Base-by-base conservation (phyloP, 1,140 invertebrate species). In the Proales similis region DNA sequence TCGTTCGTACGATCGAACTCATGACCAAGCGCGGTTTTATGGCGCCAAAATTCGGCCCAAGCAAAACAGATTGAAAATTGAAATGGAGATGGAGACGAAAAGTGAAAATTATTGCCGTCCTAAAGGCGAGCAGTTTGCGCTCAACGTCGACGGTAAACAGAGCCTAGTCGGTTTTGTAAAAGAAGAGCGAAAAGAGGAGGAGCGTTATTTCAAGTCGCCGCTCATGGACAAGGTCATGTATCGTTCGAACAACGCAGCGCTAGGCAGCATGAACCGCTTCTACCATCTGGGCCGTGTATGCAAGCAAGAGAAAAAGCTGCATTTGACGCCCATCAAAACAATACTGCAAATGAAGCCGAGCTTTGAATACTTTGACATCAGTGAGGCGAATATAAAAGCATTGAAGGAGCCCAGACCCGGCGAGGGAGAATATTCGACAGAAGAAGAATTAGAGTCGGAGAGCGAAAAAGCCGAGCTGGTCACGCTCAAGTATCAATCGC, bases 341-440 rank as follows among this genome's bases (percentile, higher is more conserved):
- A 57, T 57, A 11, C 36, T 57, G n/a, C 51, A 57, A 42, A 57
- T 57, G 51, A 57, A 57, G 19, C 51, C 51, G 9, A 57, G 51
- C 32, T 57, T 57, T 57, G 51, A 57, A 7, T 57, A 57, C 30
- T 57, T 57, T 42, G 51, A 57, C 30, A 7, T 57, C 9, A 26
- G 29, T 24, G 51, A 57, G 27, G 45, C 39, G 22, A 57, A 57
- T 19, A 14, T 19, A 14, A 57, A 57, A 42, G 36, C 39, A 5
- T 36, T 39, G 9, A 57, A 57, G 22, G 51, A 57, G 2, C 17
- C 33, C 3, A 42, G 45, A 36, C 32, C 9, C 14, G 14, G 22
- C 9, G 51, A 57, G 19, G n/a, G 24, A 0, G 51, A 57, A 4
- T 3, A 42, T 57, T 26, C 29, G 6, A 14, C 20, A 12, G 51